Evolutionary conservation across 2,888 invertebrate genomes (phyloP), one percentile per base, ranked within the genome.

Genomic region (Hypolimnas misippus): DNA sequence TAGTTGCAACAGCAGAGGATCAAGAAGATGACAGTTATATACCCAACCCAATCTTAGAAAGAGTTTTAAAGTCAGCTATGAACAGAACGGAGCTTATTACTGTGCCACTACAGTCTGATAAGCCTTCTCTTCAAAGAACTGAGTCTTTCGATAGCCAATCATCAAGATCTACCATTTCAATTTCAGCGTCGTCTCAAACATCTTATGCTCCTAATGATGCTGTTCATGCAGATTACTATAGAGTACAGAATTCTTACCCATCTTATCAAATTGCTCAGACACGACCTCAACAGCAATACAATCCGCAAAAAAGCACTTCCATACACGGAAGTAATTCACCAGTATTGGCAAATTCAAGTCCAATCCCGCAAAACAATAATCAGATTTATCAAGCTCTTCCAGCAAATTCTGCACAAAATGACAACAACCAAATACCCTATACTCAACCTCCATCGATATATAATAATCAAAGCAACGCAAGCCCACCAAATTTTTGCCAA

Each of bases 1-100:
- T 98, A 60, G 98, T 98, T 10, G 97, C 98, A 3, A 97, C 97
- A 0, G 97, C 97, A 0, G 98, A 98, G 76, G 97, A 98, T 73
- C 96, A 97, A 76, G 97, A 97, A 84, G 97, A 97, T 66, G 97
- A 97, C 67, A 96, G 96, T 72, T 97, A 97, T 76, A 97, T 97
- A 76, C 97, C 97, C 0, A 98, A 98, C 87, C 98, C 97, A 0
- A 97, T 98, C 63, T 86, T 98, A 70, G 97, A 98, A 81, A 93
- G 97, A 62, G 97, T 98, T 0, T 84, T 97, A 17, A 94, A 97
- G 67, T 96, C 96, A 0, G 97, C 97, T 0, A 95, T 96, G 89
- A 95, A 94, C 81, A 96, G 95, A 83, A 94, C 95, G 0, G 95
- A 95, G 76, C 87, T 94, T 44, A 89, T 89, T 6, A 91, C 88